phyloP scores from a whole-genome alignment of 1,140 invertebrate genomes.

The Diuraphis noxia region DNA sequence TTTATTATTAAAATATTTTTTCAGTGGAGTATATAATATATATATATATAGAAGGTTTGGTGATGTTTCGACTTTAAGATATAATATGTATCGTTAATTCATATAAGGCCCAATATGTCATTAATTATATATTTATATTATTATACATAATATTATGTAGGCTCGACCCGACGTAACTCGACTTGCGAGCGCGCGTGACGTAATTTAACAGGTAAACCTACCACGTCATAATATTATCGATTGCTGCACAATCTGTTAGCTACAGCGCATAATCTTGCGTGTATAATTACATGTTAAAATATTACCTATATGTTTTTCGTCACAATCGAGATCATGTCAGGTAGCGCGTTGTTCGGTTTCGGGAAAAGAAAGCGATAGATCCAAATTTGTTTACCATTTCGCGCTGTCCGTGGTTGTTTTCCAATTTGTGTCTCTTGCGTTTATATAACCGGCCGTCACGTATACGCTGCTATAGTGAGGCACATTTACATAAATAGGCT shows the following conservation, averaged over 20 bases:
- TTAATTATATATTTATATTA: neutral
- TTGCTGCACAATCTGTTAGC: neutral
- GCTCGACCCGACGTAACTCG: neutral
- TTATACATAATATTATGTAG: neutral
- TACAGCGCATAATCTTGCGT: neutral
- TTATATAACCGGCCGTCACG: neutral
- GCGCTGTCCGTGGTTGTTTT: neutral
- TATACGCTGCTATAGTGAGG: neutral
- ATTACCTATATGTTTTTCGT: neutral
- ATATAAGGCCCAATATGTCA: neutral
- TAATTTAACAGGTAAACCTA: neutral
- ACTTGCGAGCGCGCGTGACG: neutral
- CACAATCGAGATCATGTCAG: neutral
- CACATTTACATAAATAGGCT: neutral
- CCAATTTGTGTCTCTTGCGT: neutral
- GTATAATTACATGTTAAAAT: neutral
- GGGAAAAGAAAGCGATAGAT: neutral
- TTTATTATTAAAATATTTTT: neutral
- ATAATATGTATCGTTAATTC: neutral
- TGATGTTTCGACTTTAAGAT: neutral
- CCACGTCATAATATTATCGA: neutral
- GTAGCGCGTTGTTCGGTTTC: neutral
- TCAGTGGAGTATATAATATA: no score
- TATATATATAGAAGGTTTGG: neutral
- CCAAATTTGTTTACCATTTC: neutral